Evolutionary conservation across 2,888 invertebrate species (phyloP).

Genomic region (Phyllotreta striolata): DNA sequence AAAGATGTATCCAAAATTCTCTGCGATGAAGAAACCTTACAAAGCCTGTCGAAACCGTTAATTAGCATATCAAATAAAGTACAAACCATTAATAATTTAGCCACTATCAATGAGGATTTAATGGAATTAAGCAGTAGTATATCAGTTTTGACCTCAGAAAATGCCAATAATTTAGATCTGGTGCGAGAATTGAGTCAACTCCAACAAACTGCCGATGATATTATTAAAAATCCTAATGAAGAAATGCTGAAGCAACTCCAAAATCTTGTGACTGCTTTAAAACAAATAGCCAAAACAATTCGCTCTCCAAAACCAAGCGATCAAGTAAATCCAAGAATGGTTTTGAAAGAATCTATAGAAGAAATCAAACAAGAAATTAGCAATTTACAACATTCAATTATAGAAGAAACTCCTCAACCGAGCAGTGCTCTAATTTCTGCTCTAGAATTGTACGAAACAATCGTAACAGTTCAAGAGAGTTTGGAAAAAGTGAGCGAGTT

Average conservation of each 20-base stretch:
- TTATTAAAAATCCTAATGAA: conserved; percentile 2
- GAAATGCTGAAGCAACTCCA: conserved; percentile 6
- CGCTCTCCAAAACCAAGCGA: too few relatives aligned
- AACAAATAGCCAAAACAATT: background rate
- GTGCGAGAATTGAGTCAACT: background rate
- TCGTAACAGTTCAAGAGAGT: conserved; percentile 37
- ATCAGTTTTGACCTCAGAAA: too few relatives aligned
- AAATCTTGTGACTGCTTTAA: background rate
- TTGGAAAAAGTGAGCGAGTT: conserved; percentile 18
- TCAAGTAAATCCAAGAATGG: conserved; percentile 4
- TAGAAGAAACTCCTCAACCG: conserved; percentile 40
- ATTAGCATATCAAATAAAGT: too few relatives aligned
- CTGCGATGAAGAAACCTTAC: background rate
- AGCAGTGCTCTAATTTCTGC: conserved; percentile 39
- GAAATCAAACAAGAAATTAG: conserved; percentile 41
- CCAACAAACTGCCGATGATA: background rate
- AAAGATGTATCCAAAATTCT: conserved; percentile 28
- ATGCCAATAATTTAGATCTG: too few relatives aligned
- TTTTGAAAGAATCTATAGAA: conserved; percentile 35
- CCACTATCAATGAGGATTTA: too few relatives aligned
- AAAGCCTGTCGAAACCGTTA: too few relatives aligned
- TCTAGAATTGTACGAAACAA: conserved; percentile 42
- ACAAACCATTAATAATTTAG: too few relatives aligned
- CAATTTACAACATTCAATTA: conserved; percentile 38
- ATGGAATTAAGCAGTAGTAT: too few relatives aligned